Evolutionary conservation across 1,140 invertebrate genomes (phyloP), one percentile per base, ranked within the genome.

Genomic region (Drosophila mauritiana): DNA sequence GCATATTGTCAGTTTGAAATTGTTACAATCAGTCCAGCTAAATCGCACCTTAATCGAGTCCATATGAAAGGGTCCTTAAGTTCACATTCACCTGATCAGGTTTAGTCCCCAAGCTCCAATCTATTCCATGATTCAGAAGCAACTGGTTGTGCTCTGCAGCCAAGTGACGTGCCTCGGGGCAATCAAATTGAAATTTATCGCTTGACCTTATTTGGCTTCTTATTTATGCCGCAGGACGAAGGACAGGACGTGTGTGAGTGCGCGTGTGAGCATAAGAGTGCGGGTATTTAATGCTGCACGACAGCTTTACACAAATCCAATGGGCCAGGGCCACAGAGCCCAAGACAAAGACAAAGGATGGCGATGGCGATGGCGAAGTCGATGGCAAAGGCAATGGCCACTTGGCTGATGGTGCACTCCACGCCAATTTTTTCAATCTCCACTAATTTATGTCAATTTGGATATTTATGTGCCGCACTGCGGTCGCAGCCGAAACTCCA

Each of bases 381-480:
- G 7, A 31, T 22, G 73, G 46, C 72, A 76, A 67, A 22, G 68
- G 37, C 68, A 46, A 56, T 34, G 31, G 37, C 72, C 73, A 75
- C 73, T 56, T 65, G 40, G 69, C 49, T 20, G 51, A 53, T 31
- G 59, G 48, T 39, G 34, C 55, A 42, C 31, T 31, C 57, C 51
- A 34, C 48, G 15, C 48, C 53, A 20, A 69, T 78, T 70, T 78
- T 77, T 77, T 70, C 73, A 76, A 77, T 77, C 74, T 77, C 73
- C 64, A 78, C 73, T 77, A 77, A 77, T 77, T 77, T 77, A 77
- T 77, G 74, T 76, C 74, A 77, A 77, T 77, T 77, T 78, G 73
- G 72, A 75, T 76, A 76, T 76, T 76, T 76, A 76, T 75, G 73
- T 75, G 59, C 43, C 58, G 69, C 69, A 73, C 69, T 75, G 58